A percentile compares a stretch with the other conserved stretches of the same genome.
Conservation (phyloP, 2,888 invertebrate species). For the Mactromeris polynyma region DNA sequence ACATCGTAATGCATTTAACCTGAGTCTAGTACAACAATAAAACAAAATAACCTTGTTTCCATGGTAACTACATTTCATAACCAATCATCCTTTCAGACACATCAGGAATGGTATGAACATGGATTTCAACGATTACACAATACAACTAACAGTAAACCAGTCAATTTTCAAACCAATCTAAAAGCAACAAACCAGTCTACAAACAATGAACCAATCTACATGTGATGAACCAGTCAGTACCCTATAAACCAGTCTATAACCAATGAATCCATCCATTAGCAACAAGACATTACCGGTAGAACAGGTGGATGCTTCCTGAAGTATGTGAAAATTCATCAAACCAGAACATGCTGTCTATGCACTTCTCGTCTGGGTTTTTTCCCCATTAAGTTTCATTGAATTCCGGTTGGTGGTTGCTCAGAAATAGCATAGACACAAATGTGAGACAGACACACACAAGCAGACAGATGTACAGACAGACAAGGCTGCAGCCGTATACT, state of each 20-base stretch:
- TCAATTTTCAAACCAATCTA: neutral
- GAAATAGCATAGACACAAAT: too few species aligned
- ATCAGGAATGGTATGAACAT: too few species aligned
- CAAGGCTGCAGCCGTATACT: too few species aligned
- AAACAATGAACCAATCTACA: neutral
- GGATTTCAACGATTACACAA: too few species aligned
- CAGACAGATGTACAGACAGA: too few species aligned
- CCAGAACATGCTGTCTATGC: too few species aligned
- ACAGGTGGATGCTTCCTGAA: too few species aligned
- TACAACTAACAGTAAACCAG: neutral
- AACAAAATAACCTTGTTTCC: neutral
- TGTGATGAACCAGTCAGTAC: neutral
- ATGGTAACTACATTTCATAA: neutral
- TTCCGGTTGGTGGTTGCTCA: too few species aligned
- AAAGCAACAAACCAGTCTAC: neutral
- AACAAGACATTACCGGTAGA: neutral
- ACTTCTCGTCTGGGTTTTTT: too few species aligned
- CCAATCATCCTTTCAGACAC: neutral
- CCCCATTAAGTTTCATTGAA: too few species aligned
- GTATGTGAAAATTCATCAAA: too few species aligned
- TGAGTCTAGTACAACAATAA: neutral
- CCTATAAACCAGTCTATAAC: neutral
- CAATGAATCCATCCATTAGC: neutral
- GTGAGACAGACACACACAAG: too few species aligned
- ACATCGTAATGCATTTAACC: neutral